phyloP scores from a whole-genome alignment of 1,140 invertebrate species.

The Rhopalosiphum padi region DNA sequence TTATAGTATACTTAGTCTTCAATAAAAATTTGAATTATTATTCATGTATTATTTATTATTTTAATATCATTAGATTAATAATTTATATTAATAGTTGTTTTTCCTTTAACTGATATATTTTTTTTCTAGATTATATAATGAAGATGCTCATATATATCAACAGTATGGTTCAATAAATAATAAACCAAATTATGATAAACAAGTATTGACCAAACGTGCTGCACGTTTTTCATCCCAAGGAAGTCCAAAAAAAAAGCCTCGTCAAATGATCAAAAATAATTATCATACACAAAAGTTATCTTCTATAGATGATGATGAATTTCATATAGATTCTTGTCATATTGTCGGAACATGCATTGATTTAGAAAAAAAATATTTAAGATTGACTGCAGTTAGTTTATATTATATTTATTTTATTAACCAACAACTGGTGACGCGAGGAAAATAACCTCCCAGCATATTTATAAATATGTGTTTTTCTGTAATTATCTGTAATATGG shows the following conservation, averaged over 20 bases:
- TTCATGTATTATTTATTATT: background rate
- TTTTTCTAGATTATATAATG: conserved; percentile 39
- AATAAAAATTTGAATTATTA: background rate
- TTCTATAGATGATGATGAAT: conserved; percentile 62
- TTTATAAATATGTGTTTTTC: background rate
- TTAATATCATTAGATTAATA: background rate
- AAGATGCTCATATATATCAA: conserved; percentile 56
- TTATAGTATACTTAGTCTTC: background rate
- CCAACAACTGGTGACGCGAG: no score
- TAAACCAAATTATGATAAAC: conserved; percentile 64
- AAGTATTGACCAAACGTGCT: conserved; percentile 82
- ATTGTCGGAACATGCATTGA: conserved; percentile 92
- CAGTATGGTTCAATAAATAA: conserved; percentile 46
- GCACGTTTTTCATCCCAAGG: conserved; percentile 74
- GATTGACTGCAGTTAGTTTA: conserved; percentile 81
- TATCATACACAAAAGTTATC: conserved; percentile 60
- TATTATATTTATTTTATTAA: conserved; percentile 13
- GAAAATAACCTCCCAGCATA: no score
- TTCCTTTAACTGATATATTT: background rate
- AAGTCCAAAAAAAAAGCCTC: conserved; percentile 55
- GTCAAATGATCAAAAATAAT: conserved; percentile 22
- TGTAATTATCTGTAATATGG: background rate
- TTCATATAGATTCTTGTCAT: conserved; percentile 73
- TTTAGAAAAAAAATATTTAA: conserved; percentile 92
- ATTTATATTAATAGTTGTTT: background rate